Evolutionary conservation across 2,797 vertebrate genomes (phyloP).

Genomic region (Erpetoichthys calabaricus): DNA sequence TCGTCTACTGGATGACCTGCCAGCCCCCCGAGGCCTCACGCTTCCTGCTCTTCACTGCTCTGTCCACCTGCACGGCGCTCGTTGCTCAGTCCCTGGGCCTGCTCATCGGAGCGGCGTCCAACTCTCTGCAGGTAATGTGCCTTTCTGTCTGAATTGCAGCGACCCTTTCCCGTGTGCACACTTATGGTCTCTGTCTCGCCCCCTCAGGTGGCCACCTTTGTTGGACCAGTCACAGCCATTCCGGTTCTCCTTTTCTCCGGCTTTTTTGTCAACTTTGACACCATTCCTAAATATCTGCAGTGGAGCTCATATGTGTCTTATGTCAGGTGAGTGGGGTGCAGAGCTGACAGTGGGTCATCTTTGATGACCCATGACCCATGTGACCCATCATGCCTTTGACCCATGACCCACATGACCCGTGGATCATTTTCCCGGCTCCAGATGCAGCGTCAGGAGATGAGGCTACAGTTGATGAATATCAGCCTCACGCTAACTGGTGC

Average conservation of each 20-base stretch:
- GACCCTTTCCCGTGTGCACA: neutral
- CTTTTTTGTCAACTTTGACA: constrained; percentile 97
- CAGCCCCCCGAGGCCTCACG: constrained; percentile 80
- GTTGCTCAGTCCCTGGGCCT: constrained; percentile 92
- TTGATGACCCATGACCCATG: neutral
- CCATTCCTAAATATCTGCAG: constrained; percentile 90
- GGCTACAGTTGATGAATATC: too few relatives aligned
- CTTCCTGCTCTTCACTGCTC: constrained; percentile 84
- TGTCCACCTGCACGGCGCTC: constrained; percentile 79
- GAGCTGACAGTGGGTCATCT: neutral
- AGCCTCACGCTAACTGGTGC: too few relatives aligned
- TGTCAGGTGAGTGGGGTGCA: constrained; percentile 70
- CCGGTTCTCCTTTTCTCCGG: constrained; percentile 94
- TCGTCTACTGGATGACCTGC: constrained; percentile 97
- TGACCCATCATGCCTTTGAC: neutral
- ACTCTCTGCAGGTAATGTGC: constrained; percentile 71
- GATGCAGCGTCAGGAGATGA: too few relatives aligned
- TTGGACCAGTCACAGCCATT: constrained; percentile 88
- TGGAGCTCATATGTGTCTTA: constrained; percentile 97
- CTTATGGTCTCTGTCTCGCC: neutral
- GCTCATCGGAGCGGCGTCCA: constrained; percentile 89
- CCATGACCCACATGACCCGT: neutral
- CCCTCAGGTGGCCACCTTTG: constrained; percentile 86
- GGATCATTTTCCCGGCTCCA: too few relatives aligned
- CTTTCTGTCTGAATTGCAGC: neutral